Evolutionary conservation across 2,797 vertebrate genomes (phyloP).

Genomic region (Astyanax mexicanus): DNA sequence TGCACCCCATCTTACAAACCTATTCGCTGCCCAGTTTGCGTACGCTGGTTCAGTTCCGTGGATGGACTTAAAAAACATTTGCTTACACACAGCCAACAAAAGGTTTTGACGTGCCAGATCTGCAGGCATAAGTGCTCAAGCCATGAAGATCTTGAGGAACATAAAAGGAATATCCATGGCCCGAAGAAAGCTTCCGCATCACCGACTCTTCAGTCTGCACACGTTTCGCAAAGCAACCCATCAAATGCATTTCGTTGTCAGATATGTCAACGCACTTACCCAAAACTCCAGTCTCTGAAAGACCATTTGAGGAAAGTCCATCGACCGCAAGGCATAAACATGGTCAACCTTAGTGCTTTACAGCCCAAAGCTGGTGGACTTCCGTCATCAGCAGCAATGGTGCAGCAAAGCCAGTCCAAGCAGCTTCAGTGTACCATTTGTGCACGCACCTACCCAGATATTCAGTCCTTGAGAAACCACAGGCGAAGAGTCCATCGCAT

Average conservation of each 20-base stretch:
- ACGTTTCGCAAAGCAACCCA: conserved; percentile 31
- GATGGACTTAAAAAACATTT: conserved; percentile 80
- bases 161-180: conserved; percentile 77
- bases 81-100: conserved; percentile 75
- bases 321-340: conserved; percentile 34
- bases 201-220: conserved; percentile 25
- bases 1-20: conserved; percentile 77
- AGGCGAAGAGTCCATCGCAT: conserved; percentile 78
- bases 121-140: conserved; percentile 76
- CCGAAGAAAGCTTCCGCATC: conserved; percentile 25
- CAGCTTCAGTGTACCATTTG: conserved; percentile 76
- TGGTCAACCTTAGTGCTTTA: background rate
- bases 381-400: background rate
- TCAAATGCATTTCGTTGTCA: conserved; percentile 53
- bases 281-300: conserved; percentile 59
- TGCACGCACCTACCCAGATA: conserved; percentile 73
- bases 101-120: conserved; percentile 71
- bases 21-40: conserved; percentile 79
- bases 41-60: conserved; percentile 77
- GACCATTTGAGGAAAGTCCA: conserved; percentile 60
- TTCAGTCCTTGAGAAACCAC: conserved; percentile 80
- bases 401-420: conserved; percentile 2
- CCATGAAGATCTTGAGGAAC: conserved; percentile 77
- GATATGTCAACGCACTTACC: conserved; percentile 55
- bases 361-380: conserved; percentile 6